Conservation (phyloP, 1,140 invertebrate genomes). For the Cydia amplana region DNA sequence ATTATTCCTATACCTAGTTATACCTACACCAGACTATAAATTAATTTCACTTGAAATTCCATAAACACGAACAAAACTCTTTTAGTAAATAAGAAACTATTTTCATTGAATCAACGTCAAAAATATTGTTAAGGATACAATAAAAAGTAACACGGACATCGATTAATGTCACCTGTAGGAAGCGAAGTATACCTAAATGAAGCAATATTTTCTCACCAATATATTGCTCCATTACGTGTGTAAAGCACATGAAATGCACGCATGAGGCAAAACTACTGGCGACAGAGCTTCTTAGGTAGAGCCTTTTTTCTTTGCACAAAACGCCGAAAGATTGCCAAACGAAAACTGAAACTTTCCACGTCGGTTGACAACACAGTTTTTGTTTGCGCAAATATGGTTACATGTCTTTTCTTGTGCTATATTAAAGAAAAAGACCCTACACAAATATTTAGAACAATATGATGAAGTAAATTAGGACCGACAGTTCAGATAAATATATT, state of each 20-base stretch:
- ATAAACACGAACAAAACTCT: not conserved
- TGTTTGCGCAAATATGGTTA: not conserved
- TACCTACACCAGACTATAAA: not conserved
- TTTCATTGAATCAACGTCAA: conserved; percentile 20
- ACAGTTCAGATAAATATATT: no score
- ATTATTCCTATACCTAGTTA: not conserved
- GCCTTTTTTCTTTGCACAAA: conserved; percentile 35
- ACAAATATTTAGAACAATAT: not conserved
- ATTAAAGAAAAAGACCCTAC: not conserved
- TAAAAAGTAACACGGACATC: conserved; percentile 16
- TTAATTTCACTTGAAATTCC: not conserved
- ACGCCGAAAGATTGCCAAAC: not conserved
- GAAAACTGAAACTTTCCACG: not conserved
- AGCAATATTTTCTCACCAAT: conserved; percentile 49
- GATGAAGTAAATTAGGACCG: no score
- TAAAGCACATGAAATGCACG: conserved; percentile 53
- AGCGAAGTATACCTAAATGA: conserved; percentile 36
- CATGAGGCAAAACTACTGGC: conserved; percentile 41
- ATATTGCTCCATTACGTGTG: conserved; percentile 60
- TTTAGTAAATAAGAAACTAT: conserved; percentile 3
- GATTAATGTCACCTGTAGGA: conserved; percentile 41
- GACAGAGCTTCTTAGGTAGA: conserved; percentile 36
- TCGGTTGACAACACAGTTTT: not conserved
- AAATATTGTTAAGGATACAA: conserved; percentile 13
- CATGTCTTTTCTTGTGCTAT: not conserved